Percentiles rank a stretch among this genome's conserved stretches.
Conservation (phyloP, 2,888 invertebrate species). For the Dione juno region DNA sequence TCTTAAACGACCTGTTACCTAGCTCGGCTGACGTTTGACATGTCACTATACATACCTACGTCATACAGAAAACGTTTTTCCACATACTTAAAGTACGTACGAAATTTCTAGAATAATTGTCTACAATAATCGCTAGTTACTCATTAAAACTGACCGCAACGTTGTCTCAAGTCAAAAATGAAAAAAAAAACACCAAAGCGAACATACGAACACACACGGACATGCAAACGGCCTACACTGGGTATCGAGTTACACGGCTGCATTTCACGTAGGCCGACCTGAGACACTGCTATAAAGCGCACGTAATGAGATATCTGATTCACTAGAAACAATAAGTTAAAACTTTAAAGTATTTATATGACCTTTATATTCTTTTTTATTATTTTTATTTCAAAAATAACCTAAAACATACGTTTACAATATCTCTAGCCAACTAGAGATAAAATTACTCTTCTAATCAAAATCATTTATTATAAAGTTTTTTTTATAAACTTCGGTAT, state of each 20-base stretch:
- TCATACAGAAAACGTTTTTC: not conserved
- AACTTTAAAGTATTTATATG: conserved; percentile 1
- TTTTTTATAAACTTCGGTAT: too few species aligned
- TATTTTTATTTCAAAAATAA: not conserved
- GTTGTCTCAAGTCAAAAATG: not conserved
- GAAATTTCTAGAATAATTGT: not conserved
- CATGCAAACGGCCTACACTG: conserved; percentile 49
- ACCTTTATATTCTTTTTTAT: not conserved
- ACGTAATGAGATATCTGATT: conserved; percentile 20
- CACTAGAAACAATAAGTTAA: not conserved
- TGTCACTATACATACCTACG: too few species aligned
- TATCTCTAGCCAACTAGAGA: too few species aligned
- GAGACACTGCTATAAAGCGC: conserved; percentile 21
- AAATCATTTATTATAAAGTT: too few species aligned
- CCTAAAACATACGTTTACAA: too few species aligned
- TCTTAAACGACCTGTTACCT: too few species aligned
- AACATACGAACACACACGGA: conserved; percentile 13
- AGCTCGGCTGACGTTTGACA: too few species aligned
- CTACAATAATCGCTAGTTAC: not conserved
- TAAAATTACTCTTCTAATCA: too few species aligned
- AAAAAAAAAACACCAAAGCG: not conserved
- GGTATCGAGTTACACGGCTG: conserved; percentile 57
- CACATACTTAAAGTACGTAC: not conserved
- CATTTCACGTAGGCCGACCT: conserved; percentile 49
- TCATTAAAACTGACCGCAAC: conserved; percentile 10